Evolutionary conservation across 2,888 invertebrate species (phyloP).

Genomic region (Phorcus lineatus): DNA sequence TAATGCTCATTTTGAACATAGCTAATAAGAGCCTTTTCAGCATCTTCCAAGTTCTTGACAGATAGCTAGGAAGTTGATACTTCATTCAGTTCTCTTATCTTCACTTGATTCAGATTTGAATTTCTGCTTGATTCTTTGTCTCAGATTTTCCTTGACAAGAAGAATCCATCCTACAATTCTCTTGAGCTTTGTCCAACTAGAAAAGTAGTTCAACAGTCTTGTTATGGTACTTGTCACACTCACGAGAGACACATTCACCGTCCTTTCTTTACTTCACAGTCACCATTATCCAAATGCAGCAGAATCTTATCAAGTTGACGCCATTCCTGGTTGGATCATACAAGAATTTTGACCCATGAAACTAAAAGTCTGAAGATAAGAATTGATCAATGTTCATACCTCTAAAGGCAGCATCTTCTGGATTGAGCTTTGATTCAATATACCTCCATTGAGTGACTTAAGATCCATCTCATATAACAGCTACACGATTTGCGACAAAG

Average conservation of each 20-base stretch:
- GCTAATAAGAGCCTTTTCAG: neutral
- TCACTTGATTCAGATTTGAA: neutral
- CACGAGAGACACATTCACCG: neutral
- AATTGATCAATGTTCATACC: neutral
- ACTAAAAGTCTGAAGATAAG: neutral
- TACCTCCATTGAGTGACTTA: neutral
- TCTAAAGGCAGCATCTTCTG: neutral
- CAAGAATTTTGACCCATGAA: neutral
- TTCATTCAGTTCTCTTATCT: neutral
- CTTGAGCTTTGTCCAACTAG: neutral
- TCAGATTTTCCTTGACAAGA: neutral
- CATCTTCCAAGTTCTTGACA: neutral
- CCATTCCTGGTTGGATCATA: neutral
- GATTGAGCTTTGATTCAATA: neutral
- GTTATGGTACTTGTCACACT: too few species aligned
- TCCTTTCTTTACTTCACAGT: neutral
- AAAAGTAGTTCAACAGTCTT: too few species aligned
- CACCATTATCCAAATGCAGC: neutral
- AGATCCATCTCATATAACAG: slow-evolving; percentile 9
- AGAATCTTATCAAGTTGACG: too few species aligned
- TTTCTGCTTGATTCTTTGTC: neutral
- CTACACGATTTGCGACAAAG: slow-evolving; percentile 24
- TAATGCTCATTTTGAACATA: neutral
- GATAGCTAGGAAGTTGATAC: neutral
- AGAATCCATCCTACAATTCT: neutral